Conservation (phyloP, 1,140 invertebrate genomes). For the Drosophila azteca region DNA sequence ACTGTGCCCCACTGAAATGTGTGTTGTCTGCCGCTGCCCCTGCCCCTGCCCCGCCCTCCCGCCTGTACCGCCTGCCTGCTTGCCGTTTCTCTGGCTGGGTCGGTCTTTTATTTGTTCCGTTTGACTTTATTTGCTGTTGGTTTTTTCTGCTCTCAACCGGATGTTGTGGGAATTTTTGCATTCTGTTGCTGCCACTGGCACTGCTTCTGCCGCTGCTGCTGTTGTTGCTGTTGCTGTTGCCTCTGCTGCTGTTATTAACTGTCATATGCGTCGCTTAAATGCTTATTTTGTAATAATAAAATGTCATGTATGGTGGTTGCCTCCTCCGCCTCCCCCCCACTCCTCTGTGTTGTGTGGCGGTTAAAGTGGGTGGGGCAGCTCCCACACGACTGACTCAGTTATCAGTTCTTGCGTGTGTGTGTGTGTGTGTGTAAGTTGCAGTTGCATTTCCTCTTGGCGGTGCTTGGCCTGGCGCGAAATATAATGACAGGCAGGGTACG, state of each 20-base stretch:
- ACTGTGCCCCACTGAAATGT: slow-evolving; percentile 38
- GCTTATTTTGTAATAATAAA: slow-evolving; percentile 82
- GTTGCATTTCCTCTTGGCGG: slow-evolving; percentile 32
- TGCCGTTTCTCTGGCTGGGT: slow-evolving; percentile 27
- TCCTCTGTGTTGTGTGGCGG: neutral
- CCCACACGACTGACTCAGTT: slow-evolving; percentile 62
- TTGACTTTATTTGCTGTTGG: slow-evolving; percentile 50
- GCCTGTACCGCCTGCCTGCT: slow-evolving; percentile 17
- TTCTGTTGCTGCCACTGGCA: slow-evolving; percentile 40
- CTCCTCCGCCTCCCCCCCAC: neutral
- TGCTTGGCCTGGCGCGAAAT: slow-evolving; percentile 62
- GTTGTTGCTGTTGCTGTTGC: too few relatives aligned
- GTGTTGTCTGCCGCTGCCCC: neutral
- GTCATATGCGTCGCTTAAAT: slow-evolving; percentile 75
- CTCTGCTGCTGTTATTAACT: slow-evolving; percentile 66
- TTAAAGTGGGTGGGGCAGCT: slow-evolving; percentile 24
- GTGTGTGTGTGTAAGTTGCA: neutral
- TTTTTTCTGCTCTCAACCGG: slow-evolving; percentile 68
- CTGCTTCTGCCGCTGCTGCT: slow-evolving; percentile 25
- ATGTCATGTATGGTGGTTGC: slow-evolving; percentile 62
- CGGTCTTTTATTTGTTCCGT: slow-evolving; percentile 71
- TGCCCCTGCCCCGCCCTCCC: too few relatives aligned
- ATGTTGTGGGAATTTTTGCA: slow-evolving; percentile 82
- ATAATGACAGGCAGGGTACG: slow-evolving; percentile 69
- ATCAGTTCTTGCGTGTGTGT: slow-evolving; percentile 35